phyloP scores from a whole-genome alignment of 2,113 vertebrate species.

The Henicopernis longicauda region DNA sequence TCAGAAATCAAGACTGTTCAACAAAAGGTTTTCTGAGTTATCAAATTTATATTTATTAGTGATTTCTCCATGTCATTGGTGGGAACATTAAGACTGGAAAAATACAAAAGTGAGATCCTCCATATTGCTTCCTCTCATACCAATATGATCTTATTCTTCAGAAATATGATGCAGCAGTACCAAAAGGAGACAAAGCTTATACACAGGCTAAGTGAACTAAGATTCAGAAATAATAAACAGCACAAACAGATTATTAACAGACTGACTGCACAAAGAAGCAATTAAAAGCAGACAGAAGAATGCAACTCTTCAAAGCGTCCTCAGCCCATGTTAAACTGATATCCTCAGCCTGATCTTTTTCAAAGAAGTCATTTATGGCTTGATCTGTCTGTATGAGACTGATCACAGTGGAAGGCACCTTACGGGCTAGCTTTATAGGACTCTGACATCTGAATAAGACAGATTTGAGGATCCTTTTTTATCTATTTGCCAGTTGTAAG shows the following conservation, averaged over 20 bases:
- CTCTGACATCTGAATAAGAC: neutral
- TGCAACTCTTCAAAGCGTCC: neutral
- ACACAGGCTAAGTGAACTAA: neutral
- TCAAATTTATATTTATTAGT: constrained; percentile 42
- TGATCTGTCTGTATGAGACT: neutral
- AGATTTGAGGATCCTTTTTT: neutral
- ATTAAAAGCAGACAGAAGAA: neutral
- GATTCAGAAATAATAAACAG: neutral
- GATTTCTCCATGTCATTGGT: neutral
- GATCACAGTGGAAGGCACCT: neutral
- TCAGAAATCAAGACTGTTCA: neutral
- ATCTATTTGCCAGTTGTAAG: neutral
- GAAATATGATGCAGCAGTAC: neutral
- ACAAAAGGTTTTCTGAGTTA: constrained; percentile 34
- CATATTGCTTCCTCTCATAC: neutral
- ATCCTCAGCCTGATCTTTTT: neutral
- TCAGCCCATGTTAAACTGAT: neutral
- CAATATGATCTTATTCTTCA: neutral
- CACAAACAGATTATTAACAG: neutral
- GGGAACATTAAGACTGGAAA: neutral
- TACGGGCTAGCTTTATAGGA: neutral
- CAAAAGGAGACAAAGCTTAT: neutral
- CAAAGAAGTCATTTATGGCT: neutral
- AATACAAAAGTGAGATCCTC: neutral
- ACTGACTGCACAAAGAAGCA: neutral